Evolutionary conservation across 37 sponge, comb jelly and placozoan species (phyloP), one percentile per base, ranked within the genome.

Genomic region (Ephydatia muelleri): DNA sequence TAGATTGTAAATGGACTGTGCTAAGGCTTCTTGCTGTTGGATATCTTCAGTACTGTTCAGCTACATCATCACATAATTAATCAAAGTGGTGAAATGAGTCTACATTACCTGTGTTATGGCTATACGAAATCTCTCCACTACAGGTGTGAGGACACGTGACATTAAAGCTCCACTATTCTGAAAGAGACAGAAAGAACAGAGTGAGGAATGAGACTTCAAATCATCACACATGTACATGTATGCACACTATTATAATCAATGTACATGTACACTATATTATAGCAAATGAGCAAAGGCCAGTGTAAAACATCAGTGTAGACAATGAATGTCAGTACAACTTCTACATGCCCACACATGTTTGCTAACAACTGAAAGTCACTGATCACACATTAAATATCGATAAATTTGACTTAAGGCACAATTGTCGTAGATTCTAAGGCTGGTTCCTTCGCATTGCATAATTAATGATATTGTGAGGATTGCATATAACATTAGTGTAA

Each of bases 101-200:
- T 25, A 16, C 76, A 39, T 39, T 68, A 92, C 90, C 86, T 88
- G 70, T 5, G 74, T 34, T 4, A 92, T 47, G 21, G 79, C 48
- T 27, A 71, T 22, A 25, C 33, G 75, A 69, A 83, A 92, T 33
- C 65, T 82, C 11, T 88, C 79, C 27, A 92, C 73, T 14, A 85
- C 38, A 31, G 86, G 83, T 25, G 79, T 64, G 5, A 92, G 77
- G 0, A 92, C 13, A 0, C 43, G 22, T 0, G 38, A 39, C 83
- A 92, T 88, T 64, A 92, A 26, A 1, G 68, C 33, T 11, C 80
- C 39, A 33, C 82, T 92, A 22, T 43, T 79, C 93, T 92, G 34
- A 11, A 57, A 28, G 23, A 36, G 1, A 26, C 8, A 78, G 5
- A 0, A 77, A 29, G 40, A 21, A 80, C 34, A 26, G 40, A 67